Evolutionary conservation across 2,797 vertebrate species (phyloP).

Genomic region (Vultur gryphus): DNA sequence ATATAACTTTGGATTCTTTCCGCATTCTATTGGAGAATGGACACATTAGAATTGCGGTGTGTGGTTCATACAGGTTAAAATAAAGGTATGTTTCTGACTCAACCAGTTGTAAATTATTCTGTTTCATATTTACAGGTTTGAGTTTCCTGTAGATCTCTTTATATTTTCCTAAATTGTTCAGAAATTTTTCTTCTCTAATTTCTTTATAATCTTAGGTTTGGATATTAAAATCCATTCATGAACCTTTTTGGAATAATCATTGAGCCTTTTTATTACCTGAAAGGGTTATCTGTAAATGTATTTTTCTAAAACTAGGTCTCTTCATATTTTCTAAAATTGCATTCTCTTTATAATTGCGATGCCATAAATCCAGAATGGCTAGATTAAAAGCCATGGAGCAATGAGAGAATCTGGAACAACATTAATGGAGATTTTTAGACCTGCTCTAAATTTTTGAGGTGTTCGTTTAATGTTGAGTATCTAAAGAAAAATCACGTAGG

Average conservation of each 20-base stretch:
- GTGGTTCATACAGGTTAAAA: not conserved
- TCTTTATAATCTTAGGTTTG: not conserved
- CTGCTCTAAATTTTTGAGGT: not conserved
- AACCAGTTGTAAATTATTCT: not conserved
- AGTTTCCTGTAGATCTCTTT: not conserved
- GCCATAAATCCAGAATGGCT: not conserved
- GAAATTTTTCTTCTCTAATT: not conserved
- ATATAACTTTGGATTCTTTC: not conserved
- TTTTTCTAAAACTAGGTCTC: not conserved
- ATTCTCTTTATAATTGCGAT: not conserved
- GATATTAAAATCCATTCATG: not conserved
- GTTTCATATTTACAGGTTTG: conserved; percentile 6
- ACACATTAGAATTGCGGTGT: not conserved
- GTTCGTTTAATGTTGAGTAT: not conserved
- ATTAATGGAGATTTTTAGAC: not conserved
- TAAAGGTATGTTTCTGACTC: not conserved
- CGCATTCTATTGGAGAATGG: not conserved
- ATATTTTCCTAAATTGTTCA: not conserved
- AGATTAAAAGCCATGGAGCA: not conserved
- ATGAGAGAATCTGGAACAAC: not conserved
- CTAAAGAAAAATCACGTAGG: not conserved
- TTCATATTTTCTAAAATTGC: not conserved
- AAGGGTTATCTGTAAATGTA: not conserved
- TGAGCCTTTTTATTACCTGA: not conserved
- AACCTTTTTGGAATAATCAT: not conserved